These are phyloP conservation scores for Cheiracanthium punctorium DNA, from an alignment of 2,888 invertebrate species.

Conservation along the genomic window DNA sequence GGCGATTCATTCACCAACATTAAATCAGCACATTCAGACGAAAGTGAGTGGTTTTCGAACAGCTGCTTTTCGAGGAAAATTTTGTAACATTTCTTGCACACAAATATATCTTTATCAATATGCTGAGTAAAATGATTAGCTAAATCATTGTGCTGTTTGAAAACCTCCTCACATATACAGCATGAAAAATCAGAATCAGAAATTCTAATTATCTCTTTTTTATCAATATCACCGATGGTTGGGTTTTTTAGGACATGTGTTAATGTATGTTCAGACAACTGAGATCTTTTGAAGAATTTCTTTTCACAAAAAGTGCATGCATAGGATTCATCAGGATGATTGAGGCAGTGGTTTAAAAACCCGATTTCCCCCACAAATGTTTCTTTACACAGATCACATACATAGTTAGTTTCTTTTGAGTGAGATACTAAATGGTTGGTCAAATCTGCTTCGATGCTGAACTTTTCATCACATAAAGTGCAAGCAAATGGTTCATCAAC, in stretches of 20 bases:
- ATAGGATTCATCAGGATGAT: not conserved
- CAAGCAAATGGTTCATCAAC: not conserved
- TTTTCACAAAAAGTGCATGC: not conserved
- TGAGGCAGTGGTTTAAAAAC: not conserved
- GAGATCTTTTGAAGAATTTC: not conserved
- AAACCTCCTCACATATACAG: not conserved
- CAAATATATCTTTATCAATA: not conserved
- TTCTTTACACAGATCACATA: not conserved
- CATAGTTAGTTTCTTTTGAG: not conserved
- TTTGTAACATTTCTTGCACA: not conserved
- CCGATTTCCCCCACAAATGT: not conserved
- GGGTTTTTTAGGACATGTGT: not conserved
- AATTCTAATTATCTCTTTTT: not conserved
- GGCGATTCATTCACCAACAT: not conserved
- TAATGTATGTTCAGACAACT: not conserved
- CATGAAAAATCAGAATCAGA: not conserved
- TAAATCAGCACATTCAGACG: not conserved
- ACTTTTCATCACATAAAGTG: not conserved
- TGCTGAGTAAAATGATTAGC: not conserved
- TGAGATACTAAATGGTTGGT: not conserved
- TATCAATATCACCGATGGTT: not conserved
- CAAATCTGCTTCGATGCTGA: not conserved
- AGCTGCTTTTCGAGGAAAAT: not conserved
- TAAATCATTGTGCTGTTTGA: not conserved
- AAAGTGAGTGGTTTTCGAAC: not conserved